Conservation (phyloP, 2,113 vertebrate species). For the Turdus rufiventris region DNA sequence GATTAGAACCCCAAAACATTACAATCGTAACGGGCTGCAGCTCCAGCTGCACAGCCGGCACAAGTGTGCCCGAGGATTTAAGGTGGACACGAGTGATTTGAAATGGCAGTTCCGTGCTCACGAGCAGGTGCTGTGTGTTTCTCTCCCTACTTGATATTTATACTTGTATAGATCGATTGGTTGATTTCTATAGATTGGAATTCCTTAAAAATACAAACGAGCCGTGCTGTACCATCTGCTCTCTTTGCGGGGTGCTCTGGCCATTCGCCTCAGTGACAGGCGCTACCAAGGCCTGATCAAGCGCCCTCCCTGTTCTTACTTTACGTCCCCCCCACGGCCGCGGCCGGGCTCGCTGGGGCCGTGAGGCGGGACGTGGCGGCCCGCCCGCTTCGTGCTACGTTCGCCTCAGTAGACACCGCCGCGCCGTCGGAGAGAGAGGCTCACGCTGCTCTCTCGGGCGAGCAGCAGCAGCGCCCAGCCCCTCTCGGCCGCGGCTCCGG, state of each 20-base stretch:
- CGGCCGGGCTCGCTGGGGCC: background rate
- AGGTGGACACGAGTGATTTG: rapidly evolving
- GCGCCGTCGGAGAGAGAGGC: too few relatives aligned
- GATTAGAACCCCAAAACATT: rapidly evolving
- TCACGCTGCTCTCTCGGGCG: background rate
- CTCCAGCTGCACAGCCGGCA: background rate
- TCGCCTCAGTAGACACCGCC: background rate
- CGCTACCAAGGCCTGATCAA: rapidly evolving
- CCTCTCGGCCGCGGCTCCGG: rapidly evolving
- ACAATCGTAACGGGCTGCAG: rapidly evolving
- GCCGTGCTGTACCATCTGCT: rapidly evolving
- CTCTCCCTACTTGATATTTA: background rate
- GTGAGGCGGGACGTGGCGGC: background rate
- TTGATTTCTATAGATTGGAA: background rate
- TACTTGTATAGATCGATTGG: background rate
- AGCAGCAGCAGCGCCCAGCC: rapidly evolving
- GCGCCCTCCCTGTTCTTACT: background rate
- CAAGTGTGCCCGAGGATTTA: rapidly evolving
- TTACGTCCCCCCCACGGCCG: background rate
- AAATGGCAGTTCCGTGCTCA: rapidly evolving
- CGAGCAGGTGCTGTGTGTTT: rapidly evolving
- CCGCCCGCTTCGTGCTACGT: too few relatives aligned
- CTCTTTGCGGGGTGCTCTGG: rapidly evolving
- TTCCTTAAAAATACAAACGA: background rate
- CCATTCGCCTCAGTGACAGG: rapidly evolving